Evolutionary conservation across 2,113 vertebrate genomes (phyloP).

Genomic region (Microtus montanus): DNA sequence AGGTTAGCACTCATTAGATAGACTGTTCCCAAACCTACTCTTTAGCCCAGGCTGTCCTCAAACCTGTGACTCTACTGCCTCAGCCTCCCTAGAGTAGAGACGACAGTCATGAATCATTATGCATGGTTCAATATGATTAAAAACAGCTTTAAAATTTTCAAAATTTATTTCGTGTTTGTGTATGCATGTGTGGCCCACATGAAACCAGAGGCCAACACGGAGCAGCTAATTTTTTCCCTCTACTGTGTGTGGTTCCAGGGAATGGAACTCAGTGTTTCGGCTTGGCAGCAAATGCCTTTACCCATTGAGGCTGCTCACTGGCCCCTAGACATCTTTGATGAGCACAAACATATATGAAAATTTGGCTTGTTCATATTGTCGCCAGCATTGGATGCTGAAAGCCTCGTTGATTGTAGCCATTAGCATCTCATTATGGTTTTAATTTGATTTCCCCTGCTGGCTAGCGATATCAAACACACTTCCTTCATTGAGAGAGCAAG

Average conservation of each 20-base stretch:
- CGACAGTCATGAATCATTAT: not conserved
- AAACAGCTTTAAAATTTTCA: not conserved
- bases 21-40: not conserved
- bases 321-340: not conserved
- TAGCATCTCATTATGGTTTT: not conserved
- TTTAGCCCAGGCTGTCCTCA: not conserved
- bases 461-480: not conserved
- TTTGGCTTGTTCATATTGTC: not conserved
- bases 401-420: not conserved
- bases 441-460: not conserved
- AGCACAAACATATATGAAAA: not conserved
- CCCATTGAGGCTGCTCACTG: not conserved
- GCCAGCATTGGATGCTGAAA: not conserved
- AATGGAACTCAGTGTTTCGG: not conserved
- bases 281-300: not conserved
- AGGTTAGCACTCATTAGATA: not conserved
- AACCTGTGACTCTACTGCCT: not conserved
- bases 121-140: not conserved
- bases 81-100: not conserved
- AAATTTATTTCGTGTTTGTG: not conserved
- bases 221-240: not conserved
- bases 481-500: constrained; percentile 87
- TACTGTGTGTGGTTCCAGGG: not conserved
- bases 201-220: no score
- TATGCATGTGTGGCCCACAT: not conserved